phyloP scores from a whole-genome alignment of 2,888 invertebrate species.

The Isoperla grammatica region DNA sequence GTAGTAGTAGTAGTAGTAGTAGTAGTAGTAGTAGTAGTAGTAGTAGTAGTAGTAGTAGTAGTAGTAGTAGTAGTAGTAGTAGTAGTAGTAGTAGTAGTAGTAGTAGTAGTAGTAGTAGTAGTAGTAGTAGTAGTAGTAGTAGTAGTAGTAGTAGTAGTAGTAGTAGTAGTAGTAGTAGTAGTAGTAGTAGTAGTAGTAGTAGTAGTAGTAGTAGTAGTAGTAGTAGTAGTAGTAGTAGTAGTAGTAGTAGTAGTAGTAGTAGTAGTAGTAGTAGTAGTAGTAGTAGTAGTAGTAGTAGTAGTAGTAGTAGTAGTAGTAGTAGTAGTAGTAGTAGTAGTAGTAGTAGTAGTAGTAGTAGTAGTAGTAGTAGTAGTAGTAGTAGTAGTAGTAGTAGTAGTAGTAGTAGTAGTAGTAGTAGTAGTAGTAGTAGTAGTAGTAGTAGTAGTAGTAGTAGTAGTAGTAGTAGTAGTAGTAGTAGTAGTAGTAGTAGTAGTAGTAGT shows the following conservation, averaged over 20 bases:
- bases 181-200: conserved; percentile 28
- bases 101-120: conserved; percentile 28
- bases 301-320: conserved; percentile 28
- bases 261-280: conserved; percentile 28
- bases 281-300: conserved; percentile 28
- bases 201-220: conserved; percentile 28
- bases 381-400: conserved; percentile 28
- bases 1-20: conserved; percentile 28
- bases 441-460: conserved; percentile 28
- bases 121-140: conserved; percentile 28
- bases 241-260: conserved; percentile 28
- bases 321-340: conserved; percentile 27
- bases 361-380: conserved; percentile 28
- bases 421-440: conserved; percentile 28
- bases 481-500: conserved; percentile 28
- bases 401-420: conserved; percentile 28
- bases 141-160: conserved; percentile 28
- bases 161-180: conserved; percentile 28
- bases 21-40: conserved; percentile 28
- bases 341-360: conserved; percentile 28
- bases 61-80: conserved; percentile 27
- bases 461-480: conserved; percentile 28
- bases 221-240: conserved; percentile 28
- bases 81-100: conserved; percentile 27
- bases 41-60: conserved; percentile 28